These are phyloP conservation scores for Ceratitis capitata DNA, from an alignment of 1,140 invertebrate species.

Conservation along the genomic window DNA sequence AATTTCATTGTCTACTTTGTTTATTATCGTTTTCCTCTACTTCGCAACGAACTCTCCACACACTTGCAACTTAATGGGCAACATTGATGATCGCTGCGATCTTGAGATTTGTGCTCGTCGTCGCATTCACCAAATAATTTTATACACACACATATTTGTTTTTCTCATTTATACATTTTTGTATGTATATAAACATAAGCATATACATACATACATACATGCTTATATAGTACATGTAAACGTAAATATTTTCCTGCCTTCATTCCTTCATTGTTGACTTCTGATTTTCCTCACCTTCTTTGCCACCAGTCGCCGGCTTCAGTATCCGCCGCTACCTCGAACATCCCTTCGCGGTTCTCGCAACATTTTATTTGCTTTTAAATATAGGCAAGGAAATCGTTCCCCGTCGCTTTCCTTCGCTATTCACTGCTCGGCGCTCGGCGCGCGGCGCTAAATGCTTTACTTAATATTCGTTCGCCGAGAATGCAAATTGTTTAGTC, in stretches of 20 bases:
- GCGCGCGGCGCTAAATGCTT: not conserved
- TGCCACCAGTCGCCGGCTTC: not conserved
- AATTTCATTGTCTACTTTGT: not conserved
- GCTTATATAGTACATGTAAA: no score
- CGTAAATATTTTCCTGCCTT: not conserved
- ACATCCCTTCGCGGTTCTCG: not conserved
- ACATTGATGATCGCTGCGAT: not conserved
- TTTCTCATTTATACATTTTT: not conserved
- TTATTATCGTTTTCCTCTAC: not conserved
- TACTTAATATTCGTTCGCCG: not conserved
- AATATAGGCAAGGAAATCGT: not conserved
- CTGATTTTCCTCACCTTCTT: not conserved
- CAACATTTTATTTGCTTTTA: no score
- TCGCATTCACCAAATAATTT: not conserved
- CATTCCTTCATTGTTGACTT: not conserved
- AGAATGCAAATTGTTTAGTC: constrained; percentile 15
- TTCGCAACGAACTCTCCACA: not conserved
- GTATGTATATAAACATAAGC: no score
- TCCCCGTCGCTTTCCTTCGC: not conserved
- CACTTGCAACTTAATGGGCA: not conserved
- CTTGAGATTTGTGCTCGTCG: constrained; percentile 4
- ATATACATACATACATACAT: no score
- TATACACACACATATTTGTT: not conserved
- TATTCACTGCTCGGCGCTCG: not conserved
- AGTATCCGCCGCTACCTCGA: not conserved